These are phyloP conservation scores for Corythornis leucogaster DNA, from an alignment of 2,797 vertebrate species.

Conservation along the genomic window DNA sequence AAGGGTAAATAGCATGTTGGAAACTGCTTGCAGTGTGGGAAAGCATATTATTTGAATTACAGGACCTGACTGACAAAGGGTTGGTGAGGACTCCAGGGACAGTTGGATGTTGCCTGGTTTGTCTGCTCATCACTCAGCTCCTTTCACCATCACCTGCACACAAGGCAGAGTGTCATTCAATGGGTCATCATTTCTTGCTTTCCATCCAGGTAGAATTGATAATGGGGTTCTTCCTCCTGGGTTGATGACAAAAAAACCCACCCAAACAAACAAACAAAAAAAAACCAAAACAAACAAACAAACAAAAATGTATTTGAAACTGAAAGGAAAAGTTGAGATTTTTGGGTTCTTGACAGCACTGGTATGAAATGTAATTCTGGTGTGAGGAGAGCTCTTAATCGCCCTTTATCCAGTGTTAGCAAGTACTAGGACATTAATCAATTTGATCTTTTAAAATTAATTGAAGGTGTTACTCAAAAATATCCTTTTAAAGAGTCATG, in stretches of 20 bases:
- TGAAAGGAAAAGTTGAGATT: neutral
- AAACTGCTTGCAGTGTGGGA: neutral
- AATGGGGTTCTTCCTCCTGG: neutral
- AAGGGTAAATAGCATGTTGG: neutral
- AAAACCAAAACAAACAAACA: no score
- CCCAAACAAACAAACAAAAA: neutral
- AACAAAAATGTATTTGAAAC: neutral
- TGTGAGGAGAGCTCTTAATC: neutral
- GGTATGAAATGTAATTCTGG: neutral
- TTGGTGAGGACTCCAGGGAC: neutral
- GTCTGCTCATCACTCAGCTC: neutral
- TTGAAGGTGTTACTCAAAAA: neutral
- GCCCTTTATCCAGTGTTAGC: fast-evolving
- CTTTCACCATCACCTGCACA: neutral
- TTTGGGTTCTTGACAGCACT: neutral
- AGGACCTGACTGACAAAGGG: neutral
- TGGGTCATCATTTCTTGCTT: neutral
- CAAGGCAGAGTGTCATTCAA: neutral
- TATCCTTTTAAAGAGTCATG: neutral
- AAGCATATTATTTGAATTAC: neutral
- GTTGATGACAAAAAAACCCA: neutral
- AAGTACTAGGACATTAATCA: neutral
- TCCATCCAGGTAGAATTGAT: fast-evolving
- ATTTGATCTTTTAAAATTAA: neutral
- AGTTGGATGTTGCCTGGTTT: neutral